Evolutionary conservation across 1,140 invertebrate genomes (phyloP).

Genomic region (Ostrea denselamellosa): DNA sequence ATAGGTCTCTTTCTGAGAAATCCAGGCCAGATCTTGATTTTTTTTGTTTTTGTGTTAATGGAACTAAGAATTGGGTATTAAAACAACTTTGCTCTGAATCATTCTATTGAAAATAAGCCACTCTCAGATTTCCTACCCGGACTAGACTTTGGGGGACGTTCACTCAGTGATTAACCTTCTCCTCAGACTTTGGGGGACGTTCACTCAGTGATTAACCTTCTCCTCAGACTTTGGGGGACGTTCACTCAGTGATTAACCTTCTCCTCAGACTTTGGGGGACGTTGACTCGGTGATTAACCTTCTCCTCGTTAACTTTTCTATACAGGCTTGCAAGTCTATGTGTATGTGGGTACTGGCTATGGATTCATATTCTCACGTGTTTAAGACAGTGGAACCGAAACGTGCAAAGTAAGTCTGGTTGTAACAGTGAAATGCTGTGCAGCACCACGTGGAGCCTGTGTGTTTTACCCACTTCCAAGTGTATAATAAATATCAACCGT

Average conservation of each 20-base stretch:
- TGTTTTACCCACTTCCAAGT: too few species aligned
- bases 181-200: background rate
- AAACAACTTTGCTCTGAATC: too few species aligned
- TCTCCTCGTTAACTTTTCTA: background rate
- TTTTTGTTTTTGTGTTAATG: too few species aligned
- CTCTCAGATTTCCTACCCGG: background rate
- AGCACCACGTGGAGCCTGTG: background rate
- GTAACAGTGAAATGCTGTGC: background rate
- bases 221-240: background rate
- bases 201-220: background rate
- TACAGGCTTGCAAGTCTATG: slow-evolving; percentile 78
- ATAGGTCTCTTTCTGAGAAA: too few species aligned
- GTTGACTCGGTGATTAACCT: background rate
- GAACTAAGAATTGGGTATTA: too few species aligned
- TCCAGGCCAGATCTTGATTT: too few species aligned
- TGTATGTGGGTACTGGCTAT: slow-evolving; percentile 80
- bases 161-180: background rate
- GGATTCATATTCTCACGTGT: slow-evolving; percentile 77
- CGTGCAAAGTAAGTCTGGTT: slow-evolving; percentile 83
- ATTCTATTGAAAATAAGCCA: too few species aligned
- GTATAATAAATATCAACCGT: too few species aligned
- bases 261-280: background rate
- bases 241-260: background rate
- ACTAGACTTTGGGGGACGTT: background rate
- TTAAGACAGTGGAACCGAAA: slow-evolving; percentile 84